Evolutionary conservation across 2,888 invertebrate genomes (phyloP), one percentile per base, ranked within the genome.

Genomic region (Mythimna pallens): DNA sequence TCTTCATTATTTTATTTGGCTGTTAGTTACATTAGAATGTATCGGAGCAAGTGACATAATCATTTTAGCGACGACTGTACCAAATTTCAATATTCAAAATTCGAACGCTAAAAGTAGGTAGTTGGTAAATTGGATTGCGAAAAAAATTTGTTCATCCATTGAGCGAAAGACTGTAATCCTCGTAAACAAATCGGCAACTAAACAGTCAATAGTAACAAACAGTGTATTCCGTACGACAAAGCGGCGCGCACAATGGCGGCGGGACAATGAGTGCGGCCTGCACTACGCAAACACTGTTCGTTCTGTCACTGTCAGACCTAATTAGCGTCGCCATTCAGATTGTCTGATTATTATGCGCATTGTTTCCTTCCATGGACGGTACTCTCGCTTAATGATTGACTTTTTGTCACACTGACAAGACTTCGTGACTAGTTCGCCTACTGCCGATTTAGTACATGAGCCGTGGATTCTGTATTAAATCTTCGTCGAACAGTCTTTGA

Each of bases 261-360:
- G 86, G 90, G 89, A 94, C 94, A 94, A 94, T 94, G 92, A 90
- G 88, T 89, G 91, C 89, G 90, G 90, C 91, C 86, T 92, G 92
- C 93, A 92, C 88, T 89, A 84, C 89, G 90, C 91, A 92, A 92
- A 93, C 93, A 91, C 85, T 87, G 92, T 90, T 91, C 92, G 88
- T 83, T 93, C 94, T 93, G 94, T 94, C 95, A 94, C 92, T 93
- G 93, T 94, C 95, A 95, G 94, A 93, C 92, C 92, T 95, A 95
- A 95, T 95, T 95, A 95, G 92, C 89, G 84, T 91, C 90, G 91
- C 93, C 92, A 93, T 94, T 95, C 93, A 94, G 93, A 93, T 93
- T 93, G 93, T 90, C 94, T 93, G 94, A 94, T 94, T 94, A 94
- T 93, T 94, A 94, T 93, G 93, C 94, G 93, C 92, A 94, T 94